These are phyloP conservation scores for Podarcis raffonei DNA, from an alignment of 2,113 vertebrate species.

Conservation along the genomic window DNA sequence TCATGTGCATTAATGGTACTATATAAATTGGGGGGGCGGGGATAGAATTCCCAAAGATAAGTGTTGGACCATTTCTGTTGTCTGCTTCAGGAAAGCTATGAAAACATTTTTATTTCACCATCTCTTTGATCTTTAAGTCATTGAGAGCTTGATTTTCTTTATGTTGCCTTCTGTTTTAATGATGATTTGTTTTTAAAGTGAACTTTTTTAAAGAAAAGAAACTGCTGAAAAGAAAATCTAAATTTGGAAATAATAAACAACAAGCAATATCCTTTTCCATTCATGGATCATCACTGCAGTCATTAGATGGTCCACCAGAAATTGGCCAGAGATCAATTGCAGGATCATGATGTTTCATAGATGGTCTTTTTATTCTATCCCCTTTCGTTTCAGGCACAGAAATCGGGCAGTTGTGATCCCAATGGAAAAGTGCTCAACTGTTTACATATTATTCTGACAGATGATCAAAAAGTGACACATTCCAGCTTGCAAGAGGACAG, in stretches of 20 bases:
- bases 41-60: too few relatives aligned
- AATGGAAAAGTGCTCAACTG: constrained; percentile 42
- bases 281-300: constrained; percentile 31
- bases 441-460: constrained; percentile 19
- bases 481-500: not conserved
- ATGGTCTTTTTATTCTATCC: constrained; percentile 43
- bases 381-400: constrained; percentile 52
- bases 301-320: not conserved
- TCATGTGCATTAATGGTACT: too few relatives aligned
- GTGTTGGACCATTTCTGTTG: not conserved
- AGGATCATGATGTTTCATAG: constrained; percentile 17
- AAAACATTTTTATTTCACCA: not conserved
- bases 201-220: too few relatives aligned
- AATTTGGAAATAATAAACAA: constrained; percentile 8
- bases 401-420: constrained; percentile 23
- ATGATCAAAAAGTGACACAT: constrained; percentile 13
- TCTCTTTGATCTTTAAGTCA: not conserved
- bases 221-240: not conserved
- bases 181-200: not conserved
- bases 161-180: not conserved
- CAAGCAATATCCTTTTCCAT: constrained; percentile 28
- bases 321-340: not conserved
- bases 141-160: not conserved
- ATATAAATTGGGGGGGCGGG: too few relatives aligned
- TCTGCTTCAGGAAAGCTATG: not conserved